These are phyloP conservation scores for Crocuta crocuta DNA, from an alignment of 2,113 vertebrate genomes.

Conservation along the genomic window DNA sequence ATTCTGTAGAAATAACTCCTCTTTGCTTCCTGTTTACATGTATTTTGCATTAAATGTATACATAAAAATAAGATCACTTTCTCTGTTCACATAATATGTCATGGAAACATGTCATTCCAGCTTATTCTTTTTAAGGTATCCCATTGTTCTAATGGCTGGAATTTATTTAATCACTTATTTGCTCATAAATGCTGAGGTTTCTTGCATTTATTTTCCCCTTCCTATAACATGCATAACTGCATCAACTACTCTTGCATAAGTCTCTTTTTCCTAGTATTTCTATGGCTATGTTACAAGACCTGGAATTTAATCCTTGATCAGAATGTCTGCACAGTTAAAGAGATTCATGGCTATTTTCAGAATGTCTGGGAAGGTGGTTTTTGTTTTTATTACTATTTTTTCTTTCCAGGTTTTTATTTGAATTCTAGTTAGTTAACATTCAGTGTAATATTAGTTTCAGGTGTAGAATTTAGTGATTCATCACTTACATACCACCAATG, in stretches of 20 bases:
- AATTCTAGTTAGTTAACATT: background rate
- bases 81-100: background rate
- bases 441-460: background rate
- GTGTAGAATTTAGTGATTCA: background rate
- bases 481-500: background rate
- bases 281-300: background rate
- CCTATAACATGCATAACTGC: background rate
- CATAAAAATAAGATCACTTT: background rate
- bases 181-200: background rate
- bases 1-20: background rate
- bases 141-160: background rate
- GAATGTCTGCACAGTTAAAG: background rate
- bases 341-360: background rate
- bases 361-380: background rate
- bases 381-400: background rate
- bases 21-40: background rate
- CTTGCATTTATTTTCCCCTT: background rate
- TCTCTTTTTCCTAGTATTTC: background rate
- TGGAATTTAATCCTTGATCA: constrained; percentile 36
- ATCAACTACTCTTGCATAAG: background rate
- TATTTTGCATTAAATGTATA: background rate
- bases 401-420: background rate
- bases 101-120: background rate
- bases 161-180: constrained; percentile 18
- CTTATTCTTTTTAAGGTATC: constrained; percentile 5